Evolutionary conservation across 2,113 vertebrate genomes (phyloP), one percentile per base, ranked within the genome.

Genomic region (Brachypodius melanocephalos): DNA sequence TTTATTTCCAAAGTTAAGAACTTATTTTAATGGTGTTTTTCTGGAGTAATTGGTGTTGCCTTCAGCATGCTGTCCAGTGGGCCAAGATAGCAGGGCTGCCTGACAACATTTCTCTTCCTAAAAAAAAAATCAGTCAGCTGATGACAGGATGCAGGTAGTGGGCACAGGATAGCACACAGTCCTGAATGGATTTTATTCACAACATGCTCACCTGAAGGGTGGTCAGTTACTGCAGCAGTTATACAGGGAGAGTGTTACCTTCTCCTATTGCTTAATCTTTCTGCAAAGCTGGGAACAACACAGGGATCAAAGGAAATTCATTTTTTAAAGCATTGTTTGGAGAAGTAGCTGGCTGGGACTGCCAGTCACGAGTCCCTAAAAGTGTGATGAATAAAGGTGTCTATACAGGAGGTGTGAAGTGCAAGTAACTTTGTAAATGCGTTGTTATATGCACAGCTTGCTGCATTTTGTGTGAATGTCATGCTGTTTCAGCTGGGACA

Each of bases 381-480:
- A 42, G 25, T 49, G 8, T 38, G 5, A 43, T 18, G 8, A 17
- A 3, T 17, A 10, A 36, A 51, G 24, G 14, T 61, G n/a, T 13
- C 3, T 14, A 1, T 19, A 19, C 10, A 45, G 34, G 17, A 68
- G 18, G 15, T 31, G 22, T 6, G 32, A 24, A n/a, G 21, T 40
- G 6, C 10, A 61, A 20, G 24, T 46, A 36, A 19, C 29, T 48
- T 24, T 8, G 24, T 9, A 32, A 80, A 40, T 66, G 14, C 55
- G 1, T 12, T 45, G 28, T 17, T 10, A 0, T 2, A 2, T 14
- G 22, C 20, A 4, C 9, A 38, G 9, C 34, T 48, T 85, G 42
- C 36, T 63, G 0, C 7, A 0, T 8, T 49, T 16, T 63, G 36
- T 45, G 45, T 22, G 54, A 32, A 21, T 32, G 45, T n/a, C 4